A percentile compares a stretch with the other conserved stretches of the same genome.
Conservation (phyloP, 2,113 vertebrate species). For the Asarcornis scutulata region DNA sequence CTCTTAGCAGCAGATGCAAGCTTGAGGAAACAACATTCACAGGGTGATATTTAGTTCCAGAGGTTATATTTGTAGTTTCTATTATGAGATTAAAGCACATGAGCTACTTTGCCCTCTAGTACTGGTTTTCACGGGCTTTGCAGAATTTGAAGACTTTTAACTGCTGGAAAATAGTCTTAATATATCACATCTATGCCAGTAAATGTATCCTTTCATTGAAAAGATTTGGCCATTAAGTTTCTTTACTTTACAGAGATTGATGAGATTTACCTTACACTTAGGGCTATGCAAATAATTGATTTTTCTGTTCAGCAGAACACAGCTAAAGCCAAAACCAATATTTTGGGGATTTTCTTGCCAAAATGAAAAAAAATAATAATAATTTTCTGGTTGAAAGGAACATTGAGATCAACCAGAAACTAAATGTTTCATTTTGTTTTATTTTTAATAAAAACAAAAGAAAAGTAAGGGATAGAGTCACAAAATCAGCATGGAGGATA, state of each 20-base stretch:
- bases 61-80: slow-evolving; percentile 32
- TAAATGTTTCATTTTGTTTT: background rate
- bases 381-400: slow-evolving; percentile 3
- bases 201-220: slow-evolving; percentile 9
- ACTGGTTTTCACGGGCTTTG: slow-evolving; percentile 3
- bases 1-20: background rate
- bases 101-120: background rate
- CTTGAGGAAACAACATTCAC: background rate
- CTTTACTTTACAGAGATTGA: background rate
- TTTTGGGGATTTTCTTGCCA: slow-evolving; percentile 14
- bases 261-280: slow-evolving; percentile 36
- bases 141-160: slow-evolving; percentile 16
- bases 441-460: slow-evolving; percentile 10
- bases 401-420: background rate
- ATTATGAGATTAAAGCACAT: background rate
- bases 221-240: background rate
- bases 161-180: slow-evolving; percentile 12
- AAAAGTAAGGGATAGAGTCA: background rate
- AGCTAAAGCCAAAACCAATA: slow-evolving; percentile 27
- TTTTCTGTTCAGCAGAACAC: slow-evolving; percentile 18
- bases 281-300: slow-evolving; percentile 24
- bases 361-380: slow-evolving; percentile 27
- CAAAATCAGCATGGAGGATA: background rate
- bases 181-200: background rate
- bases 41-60: slow-evolving; percentile 9